Base-by-base conservation (phyloP, 2,888 invertebrate species). In the Platycnemis pennipes region DNA sequence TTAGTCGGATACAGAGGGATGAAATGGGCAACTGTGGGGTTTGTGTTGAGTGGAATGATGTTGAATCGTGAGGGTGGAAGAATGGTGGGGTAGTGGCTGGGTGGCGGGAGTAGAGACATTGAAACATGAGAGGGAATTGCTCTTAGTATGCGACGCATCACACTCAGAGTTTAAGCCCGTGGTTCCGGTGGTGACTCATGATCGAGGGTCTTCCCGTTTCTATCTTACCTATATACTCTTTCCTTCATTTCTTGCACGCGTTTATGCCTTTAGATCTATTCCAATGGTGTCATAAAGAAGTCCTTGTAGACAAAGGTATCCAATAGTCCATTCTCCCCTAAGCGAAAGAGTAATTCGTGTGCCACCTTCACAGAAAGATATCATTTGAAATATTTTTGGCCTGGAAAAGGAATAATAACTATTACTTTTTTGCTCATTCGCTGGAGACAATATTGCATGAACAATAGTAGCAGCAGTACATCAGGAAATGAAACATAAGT, bases 141-240 rank as follows among this genome's bases (percentile, higher is more conserved):
- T 69, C 63, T 91, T 91, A 22, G 91, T 91, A 91, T 91, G 91
- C 91, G 63, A 42, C 13, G 91, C 91, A 69, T 56, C 45, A 45
- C 63, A 69, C 91, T 42, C 42, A 13, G 91, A 42, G 91, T 37
- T 4, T 91, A 56, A 45, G 91, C 56, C 89, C 89, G 89, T 89
- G 56, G 89, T 91, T 91, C 91, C 91, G 91, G 91, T 91, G 91
- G 63, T 91, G 91, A 91, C 91, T 91, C 91, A 91, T 44, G 31
- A 37, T 56, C 56, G 19, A 37, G 63, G 42, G 42, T 91, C 44
- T 63, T 91, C 91, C 91, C n/a, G 31, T 91, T 63, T 42, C 37
- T 63, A 91, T 37, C 56, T 37, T 91, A 26, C 26, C 26, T n/a
- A 77, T 31, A 19, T 4, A 87, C 44, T 26, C 87, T 11, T 7